Evolutionary conservation across 2,113 vertebrate species (phyloP), one percentile per base, ranked within the genome.

Genomic region (Ophiodon elongatus): DNA sequence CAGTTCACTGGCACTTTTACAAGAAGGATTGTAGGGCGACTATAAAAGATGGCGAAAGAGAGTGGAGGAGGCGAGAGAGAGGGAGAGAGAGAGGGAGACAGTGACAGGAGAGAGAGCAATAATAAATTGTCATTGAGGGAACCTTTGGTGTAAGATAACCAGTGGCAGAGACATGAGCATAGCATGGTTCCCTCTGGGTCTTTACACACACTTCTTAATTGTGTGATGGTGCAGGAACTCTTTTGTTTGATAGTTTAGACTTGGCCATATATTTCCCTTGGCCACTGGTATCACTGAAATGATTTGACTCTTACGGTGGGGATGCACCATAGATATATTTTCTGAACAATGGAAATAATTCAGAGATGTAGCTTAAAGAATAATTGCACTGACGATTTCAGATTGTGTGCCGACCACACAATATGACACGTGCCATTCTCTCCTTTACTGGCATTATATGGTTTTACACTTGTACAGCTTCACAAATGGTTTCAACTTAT

Each of bases 141-240:
- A 94, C 90, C 92, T 94, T 94, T 91, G 86, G 90, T 92, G 85
- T 92, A 87, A 80, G 76, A 92, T 93, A 92, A 93, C 90, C 89
- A 84, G 60, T 87, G 80, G 80, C 62, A 83, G 78, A 86, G 87
- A 89, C 87, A 87, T 80, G 82, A 81, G 86, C 79, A 59, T 71
- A 77, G 86, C 76, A 74, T 64, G 69, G 57, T 31, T 82, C 88
- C 85, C 73, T 66, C 11, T 17, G 82, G 85, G 73, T 78, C 78
- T 80, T 78, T 74, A 81, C 57, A 86, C 77, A 71, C 72, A 50
- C 80, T 70, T 83, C 85, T 90, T 89, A 87, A 91, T 92, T 89
- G 70, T 23, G 63, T 50, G 25, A 82, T 85, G 66, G 81, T 76
- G 85, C 83, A 69, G 68, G 50, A 70, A 69, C 73, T 86, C 65